These are phyloP conservation scores for Sycophila texana DNA, from an alignment of 2,888 invertebrate genomes.

Conservation along the genomic window DNA sequence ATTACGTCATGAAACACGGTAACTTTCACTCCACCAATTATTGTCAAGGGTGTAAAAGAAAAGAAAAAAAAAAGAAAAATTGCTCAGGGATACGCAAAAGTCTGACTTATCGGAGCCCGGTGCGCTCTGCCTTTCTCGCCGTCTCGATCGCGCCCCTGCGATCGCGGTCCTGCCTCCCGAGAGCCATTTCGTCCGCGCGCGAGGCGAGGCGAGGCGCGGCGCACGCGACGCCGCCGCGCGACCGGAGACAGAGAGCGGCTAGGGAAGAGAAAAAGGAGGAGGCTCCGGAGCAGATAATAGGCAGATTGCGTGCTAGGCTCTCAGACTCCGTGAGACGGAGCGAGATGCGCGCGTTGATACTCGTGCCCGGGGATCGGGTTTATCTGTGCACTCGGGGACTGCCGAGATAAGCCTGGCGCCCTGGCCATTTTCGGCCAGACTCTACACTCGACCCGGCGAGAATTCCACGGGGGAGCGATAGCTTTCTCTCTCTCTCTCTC, in stretches of 20 bases:
- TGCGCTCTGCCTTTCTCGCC: slow-evolving; percentile 32
- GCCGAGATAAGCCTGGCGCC: slow-evolving; percentile 70
- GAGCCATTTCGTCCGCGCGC: no score
- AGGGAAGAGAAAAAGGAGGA: slow-evolving; percentile 32
- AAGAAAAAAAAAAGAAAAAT: slow-evolving; percentile 12
- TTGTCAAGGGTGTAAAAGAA: no score
- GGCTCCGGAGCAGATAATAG: slow-evolving; percentile 45
- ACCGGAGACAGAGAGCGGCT: not conserved
- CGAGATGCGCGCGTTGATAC: slow-evolving; percentile 48
- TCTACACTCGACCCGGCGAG: slow-evolving; percentile 19
- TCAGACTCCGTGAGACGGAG: not conserved
- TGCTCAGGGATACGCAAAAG: slow-evolving; percentile 34
- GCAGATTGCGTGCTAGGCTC: slow-evolving; percentile 43
- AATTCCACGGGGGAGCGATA: slow-evolving; percentile 33
- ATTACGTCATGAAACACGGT: no score
- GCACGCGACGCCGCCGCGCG: no score
- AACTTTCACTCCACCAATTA: no score
- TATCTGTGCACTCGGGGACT: slow-evolving; percentile 62
- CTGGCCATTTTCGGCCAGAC: slow-evolving; percentile 66
- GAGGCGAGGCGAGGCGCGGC: no score
- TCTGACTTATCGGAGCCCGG: slow-evolving; percentile 35
- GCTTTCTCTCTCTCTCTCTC: not conserved
- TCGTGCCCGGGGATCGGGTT: slow-evolving; percentile 62
- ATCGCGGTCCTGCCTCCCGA: not conserved
- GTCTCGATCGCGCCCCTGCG: slow-evolving; percentile 35